phyloP scores from a whole-genome alignment of 1,140 invertebrate genomes.

The Bathynomus jamesi region DNA sequence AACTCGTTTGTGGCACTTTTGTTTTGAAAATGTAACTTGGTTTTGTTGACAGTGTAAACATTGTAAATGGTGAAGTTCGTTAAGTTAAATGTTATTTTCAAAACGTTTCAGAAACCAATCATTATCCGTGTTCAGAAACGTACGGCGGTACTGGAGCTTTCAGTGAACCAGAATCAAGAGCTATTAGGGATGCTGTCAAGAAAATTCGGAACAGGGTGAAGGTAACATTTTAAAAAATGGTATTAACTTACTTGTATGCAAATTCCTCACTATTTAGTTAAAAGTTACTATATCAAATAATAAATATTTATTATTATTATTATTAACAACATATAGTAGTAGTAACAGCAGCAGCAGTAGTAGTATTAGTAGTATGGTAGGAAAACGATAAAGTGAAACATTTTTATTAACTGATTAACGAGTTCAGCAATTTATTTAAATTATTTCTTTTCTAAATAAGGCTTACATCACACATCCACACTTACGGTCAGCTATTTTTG shows the following conservation, averaged over 20 bases:
- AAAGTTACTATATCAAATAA: too few species aligned
- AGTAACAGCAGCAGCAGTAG: not conserved
- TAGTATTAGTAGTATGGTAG: not conserved
- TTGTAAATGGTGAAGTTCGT: too few species aligned
- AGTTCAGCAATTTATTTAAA: not conserved
- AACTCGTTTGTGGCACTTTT: too few species aligned
- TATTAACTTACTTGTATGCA: too few species aligned
- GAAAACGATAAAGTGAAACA: too few species aligned
- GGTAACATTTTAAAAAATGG: not conserved
- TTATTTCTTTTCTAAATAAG: not conserved
- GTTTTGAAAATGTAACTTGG: too few species aligned
- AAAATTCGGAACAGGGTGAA: not conserved
- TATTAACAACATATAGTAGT: not conserved
- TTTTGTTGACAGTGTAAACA: too few species aligned
- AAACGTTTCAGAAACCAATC: slow-evolving; percentile 3
- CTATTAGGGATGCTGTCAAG: not conserved
- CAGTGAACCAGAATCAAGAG: slow-evolving; percentile 11
- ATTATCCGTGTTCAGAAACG: slow-evolving; percentile 7
- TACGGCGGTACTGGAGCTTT: slow-evolving; percentile 9
- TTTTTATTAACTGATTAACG: not conserved
- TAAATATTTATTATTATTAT: not conserved
- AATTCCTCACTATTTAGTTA: too few species aligned
- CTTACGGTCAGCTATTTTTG: slow-evolving; percentile 15
- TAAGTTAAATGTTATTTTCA: not conserved
- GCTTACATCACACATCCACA: slow-evolving; percentile 13